These are phyloP conservation scores for Aethes cnicana DNA, from an alignment of 2,888 invertebrate genomes.

Conservation along the genomic window DNA sequence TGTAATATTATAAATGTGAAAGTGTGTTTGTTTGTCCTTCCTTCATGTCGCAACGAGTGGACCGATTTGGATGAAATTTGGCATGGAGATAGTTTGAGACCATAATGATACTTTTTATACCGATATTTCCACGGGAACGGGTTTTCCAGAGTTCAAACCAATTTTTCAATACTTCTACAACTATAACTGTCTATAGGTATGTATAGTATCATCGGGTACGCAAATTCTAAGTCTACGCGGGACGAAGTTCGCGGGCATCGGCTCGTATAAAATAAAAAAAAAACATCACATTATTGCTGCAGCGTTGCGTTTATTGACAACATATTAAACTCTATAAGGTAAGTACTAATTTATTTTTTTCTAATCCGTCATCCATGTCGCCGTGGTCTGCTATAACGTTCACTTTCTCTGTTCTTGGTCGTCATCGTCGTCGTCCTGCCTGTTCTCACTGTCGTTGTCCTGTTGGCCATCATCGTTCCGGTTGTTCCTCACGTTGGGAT, in stretches of 20 bases:
- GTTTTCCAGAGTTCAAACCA: too few relatives aligned
- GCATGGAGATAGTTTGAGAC: too few relatives aligned
- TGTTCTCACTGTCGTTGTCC: slow-evolving; percentile 29
- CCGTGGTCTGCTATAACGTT: background rate
- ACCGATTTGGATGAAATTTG: too few relatives aligned
- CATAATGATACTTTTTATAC: too few relatives aligned
- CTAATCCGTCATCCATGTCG: background rate
- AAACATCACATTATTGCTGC: slow-evolving; percentile 9
- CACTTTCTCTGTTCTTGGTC: background rate
- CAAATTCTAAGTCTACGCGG: background rate
- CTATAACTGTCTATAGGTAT: too few relatives aligned
- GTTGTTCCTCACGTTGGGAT: too few relatives aligned
- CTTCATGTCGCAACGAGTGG: too few relatives aligned
- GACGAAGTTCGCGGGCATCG: background rate
- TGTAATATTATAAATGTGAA: too few relatives aligned
- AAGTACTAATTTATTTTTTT: background rate
- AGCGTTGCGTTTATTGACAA: slow-evolving; percentile 17
- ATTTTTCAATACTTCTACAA: too few relatives aligned
- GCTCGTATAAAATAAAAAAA: background rate
- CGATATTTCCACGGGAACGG: too few relatives aligned
- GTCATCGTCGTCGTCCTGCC: slow-evolving; percentile 1
- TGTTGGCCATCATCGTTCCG: slow-evolving; percentile 28
- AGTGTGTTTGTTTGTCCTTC: too few relatives aligned
- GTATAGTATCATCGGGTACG: too few relatives aligned
- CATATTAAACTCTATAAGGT: background rate